Base-by-base conservation (phyloP, 2,113 vertebrate genomes). In the Diphyllodes magnificus region DNA sequence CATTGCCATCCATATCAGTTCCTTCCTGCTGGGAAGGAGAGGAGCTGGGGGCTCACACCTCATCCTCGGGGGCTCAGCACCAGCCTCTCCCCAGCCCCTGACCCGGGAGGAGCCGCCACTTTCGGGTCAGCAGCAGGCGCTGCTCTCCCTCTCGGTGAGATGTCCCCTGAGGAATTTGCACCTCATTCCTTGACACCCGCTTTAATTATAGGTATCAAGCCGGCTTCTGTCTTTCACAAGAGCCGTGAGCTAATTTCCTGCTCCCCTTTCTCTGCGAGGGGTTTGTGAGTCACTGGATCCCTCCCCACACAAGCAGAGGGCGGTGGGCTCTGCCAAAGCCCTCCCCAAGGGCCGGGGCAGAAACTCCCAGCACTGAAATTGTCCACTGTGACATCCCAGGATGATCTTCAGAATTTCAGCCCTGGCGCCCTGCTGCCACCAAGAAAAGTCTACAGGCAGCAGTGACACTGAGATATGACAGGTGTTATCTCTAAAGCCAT, bases 111-210 rank as follows among this genome's bases (percentile, higher is more conserved):
- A 86, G 88, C 65, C 1, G 24, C 44, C 13, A 2, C 83, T 79
- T 50, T 71, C 1, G 3, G 86, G 79, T 69, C 95, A 87, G 71
- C 45, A 6, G 44, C 76, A 82, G 64, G 59, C 7, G 0, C 49
- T 39, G 85, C 88, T 83, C 15, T 90, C 66, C 64, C 83, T 88
- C 80, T 85, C 14, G 1, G 64, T 78, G 92, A 95, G 75, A 90
- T 73, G 71, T 68, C 86, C 73, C 27, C 49, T n/a, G 59, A 90
- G 92, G 94, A 95, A 97, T 97, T 27, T 33, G 75, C 68, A 23
- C 73, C 84, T 91, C 93, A 90, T 78, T 91, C 91, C 84, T 85
- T 91, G 85, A 95, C 93, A 95, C 87, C 85, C 2, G 82, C 82
- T 92, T 77, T 97, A 96, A 96, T 97, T 93, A 93, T 2, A 95